These are phyloP conservation scores for Epistrophella euchroma DNA, from an alignment of 2,888 invertebrate genomes.

Conservation along the genomic window DNA sequence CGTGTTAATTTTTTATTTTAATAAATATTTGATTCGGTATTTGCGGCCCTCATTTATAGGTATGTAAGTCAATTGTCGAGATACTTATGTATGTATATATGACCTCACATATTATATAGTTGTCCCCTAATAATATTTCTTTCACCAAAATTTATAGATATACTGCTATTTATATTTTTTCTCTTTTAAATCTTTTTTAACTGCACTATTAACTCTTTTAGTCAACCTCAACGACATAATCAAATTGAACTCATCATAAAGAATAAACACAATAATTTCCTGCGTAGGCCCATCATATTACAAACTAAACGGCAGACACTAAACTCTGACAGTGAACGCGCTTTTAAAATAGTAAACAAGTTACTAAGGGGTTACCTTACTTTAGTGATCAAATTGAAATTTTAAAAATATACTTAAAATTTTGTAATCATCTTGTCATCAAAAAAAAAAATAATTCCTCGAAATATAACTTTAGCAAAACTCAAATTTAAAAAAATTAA, in stretches of 20 bases:
- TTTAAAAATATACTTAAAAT: no score
- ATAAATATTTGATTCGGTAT: no score
- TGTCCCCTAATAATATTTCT: neutral
- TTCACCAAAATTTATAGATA: neutral
- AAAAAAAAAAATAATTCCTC: no score
- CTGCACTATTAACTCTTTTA: constrained; percentile 11
- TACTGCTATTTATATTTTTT: neutral
- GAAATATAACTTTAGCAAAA: no score
- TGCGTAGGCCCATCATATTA: constrained; percentile 12
- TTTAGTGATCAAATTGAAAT: neutral
- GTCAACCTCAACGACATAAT: constrained; percentile 31
- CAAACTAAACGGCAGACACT: constrained; percentile 7
- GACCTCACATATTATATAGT: no score
- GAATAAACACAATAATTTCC: constrained; percentile 33
- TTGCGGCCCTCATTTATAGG: no score
- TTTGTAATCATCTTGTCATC: no score
- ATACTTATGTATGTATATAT: no score
- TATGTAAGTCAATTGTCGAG: no score
- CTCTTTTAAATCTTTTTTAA: neutral
- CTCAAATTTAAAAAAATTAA: no score
- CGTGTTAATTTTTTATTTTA: no score
- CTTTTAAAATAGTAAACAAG: neutral
- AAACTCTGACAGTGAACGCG: constrained; percentile 15
- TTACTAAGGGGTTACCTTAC: constrained; percentile 5
- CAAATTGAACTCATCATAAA: constrained; percentile 29